Conservation (phyloP, 1,140 invertebrate species). For the Macrosteles quadrilineatus region DNA sequence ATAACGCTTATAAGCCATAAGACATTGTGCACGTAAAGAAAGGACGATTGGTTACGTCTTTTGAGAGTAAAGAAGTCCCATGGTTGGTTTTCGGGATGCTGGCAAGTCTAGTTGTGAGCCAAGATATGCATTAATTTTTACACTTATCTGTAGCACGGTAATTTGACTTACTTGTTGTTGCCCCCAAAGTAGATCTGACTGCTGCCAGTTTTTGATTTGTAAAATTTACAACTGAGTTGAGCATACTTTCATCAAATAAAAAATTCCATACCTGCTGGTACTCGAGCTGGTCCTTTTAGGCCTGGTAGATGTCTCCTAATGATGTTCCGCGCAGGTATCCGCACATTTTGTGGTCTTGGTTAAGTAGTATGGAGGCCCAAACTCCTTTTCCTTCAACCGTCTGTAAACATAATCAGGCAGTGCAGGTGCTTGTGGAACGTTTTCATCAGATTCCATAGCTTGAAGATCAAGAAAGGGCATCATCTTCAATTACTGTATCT, state of each 20-base stretch:
- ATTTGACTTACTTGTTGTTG: constrained; percentile 10
- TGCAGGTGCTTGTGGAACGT: background rate
- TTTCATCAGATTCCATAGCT: background rate
- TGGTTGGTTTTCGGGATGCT: constrained; percentile 3
- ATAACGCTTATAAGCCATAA: constrained; percentile 1
- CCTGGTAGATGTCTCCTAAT: constrained; percentile 14
- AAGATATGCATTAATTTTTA: constrained; percentile 19
- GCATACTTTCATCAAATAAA: constrained; percentile 1
- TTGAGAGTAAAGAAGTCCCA: constrained; percentile 9
- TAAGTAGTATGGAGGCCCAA: background rate
- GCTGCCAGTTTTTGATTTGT: constrained; percentile 16
- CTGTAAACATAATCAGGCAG: background rate
- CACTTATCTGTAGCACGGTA: background rate
- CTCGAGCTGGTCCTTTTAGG: constrained; percentile 2
- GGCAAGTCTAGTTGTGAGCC: background rate
- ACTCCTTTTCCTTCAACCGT: background rate
- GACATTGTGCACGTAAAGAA: background rate
- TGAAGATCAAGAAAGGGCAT: background rate
- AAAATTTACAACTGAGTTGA: background rate
- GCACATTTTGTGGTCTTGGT: constrained; percentile 11
- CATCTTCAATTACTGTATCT: background rate
- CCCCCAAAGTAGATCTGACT: background rate
- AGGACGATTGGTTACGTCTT: constrained; percentile 1
- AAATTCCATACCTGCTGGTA: constrained; percentile 20
- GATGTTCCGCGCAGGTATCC: constrained; percentile 2